A percentile compares a stretch with the other conserved stretches of the same genome.
phyloP scores from a whole-genome alignment of 2,113 vertebrate genomes.

The Sporophila hypoxantha region DNA sequence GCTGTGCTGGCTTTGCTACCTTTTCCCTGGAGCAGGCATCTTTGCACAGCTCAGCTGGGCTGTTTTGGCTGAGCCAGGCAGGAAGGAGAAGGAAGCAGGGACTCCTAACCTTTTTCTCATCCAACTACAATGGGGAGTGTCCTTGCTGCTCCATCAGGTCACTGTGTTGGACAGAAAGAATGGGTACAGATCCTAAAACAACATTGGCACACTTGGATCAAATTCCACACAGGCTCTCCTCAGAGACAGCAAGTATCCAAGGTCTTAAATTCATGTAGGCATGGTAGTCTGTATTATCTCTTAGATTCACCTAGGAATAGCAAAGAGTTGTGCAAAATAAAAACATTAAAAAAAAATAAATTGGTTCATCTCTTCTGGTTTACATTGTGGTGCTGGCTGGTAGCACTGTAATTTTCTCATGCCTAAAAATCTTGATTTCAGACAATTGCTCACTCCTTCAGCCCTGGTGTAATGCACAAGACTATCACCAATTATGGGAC shows the following conservation, averaged over 20 bases:
- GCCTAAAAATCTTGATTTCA: constrained; percentile 29
- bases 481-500: constrained; percentile 15
- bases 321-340: background rate
- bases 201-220: background rate
- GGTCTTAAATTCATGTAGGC: background rate
- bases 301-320: background rate
- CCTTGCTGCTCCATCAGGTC: background rate
- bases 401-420: constrained; percentile 10
- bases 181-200: background rate
- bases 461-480: background rate
- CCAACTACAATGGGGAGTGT: rapidly evolving
- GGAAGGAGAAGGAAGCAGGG: background rate
- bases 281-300: background rate
- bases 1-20: background rate
- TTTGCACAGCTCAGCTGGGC: background rate
- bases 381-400: background rate
- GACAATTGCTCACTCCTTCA: constrained; percentile 27
- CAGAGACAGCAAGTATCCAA: background rate
- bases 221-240: background rate
- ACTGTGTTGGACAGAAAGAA: too few relatives aligned
- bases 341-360: background rate
- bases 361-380: background rate
- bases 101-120: rapidly evolving
- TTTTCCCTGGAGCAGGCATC: background rate
- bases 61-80: background rate